Evolutionary conservation across 2,888 invertebrate genomes (phyloP).

Genomic region (Saturnia japonica): DNA sequence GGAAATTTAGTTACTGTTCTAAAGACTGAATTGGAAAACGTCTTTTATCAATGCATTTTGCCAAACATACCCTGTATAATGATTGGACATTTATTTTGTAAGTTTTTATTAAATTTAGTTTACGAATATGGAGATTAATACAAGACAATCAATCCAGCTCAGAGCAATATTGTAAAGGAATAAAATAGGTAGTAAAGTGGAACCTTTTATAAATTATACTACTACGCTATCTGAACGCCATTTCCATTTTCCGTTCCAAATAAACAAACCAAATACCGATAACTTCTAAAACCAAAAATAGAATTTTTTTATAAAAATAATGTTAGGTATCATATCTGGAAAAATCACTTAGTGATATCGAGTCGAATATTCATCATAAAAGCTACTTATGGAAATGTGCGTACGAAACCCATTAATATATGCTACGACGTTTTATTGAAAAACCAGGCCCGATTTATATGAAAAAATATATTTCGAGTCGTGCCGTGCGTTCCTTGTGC

Average conservation of each 20-base stretch:
- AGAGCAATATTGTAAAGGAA: no score
- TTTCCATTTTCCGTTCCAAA: not conserved
- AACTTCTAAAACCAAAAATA: not conserved
- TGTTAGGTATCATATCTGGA: not conserved
- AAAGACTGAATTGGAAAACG: not conserved
- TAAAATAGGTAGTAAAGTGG: no score
- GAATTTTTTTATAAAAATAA: not conserved
- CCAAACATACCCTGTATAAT: not conserved
- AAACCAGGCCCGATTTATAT: slow-evolving; percentile 58
- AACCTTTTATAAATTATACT: no score
- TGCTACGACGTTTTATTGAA: slow-evolving; percentile 59
- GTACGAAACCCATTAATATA: slow-evolving; percentile 15
- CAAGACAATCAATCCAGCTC: no score
- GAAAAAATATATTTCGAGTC: slow-evolving; percentile 69
- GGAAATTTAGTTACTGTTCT: no score
- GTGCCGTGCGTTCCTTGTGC: slow-evolving; percentile 49
- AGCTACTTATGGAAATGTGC: slow-evolving; percentile 2
- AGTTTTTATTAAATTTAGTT: no score
- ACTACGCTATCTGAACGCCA: no score
- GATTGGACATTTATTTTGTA: no score
- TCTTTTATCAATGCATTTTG: not conserved
- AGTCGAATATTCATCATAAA: slow-evolving; percentile 4
- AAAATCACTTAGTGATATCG: slow-evolving; percentile 5
- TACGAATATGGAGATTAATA: no score
- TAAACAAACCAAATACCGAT: not conserved